These are phyloP conservation scores for Quadroppia sp. DNA, from an alignment of 2,888 invertebrate species.

Conservation along the genomic window DNA sequence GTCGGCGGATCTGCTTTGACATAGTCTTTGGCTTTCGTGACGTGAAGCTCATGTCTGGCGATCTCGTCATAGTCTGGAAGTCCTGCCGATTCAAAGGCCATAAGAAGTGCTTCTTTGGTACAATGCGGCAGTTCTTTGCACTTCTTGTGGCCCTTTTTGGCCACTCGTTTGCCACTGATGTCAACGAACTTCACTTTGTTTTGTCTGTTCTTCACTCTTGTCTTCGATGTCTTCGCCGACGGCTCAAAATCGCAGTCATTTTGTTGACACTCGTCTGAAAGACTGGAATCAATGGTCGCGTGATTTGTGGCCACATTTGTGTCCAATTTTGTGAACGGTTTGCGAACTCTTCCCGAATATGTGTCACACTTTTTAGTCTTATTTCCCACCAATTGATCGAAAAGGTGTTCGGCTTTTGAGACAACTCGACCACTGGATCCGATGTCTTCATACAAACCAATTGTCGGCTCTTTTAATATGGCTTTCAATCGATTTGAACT, in stretches of 20 bases:
- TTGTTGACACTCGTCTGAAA: background rate
- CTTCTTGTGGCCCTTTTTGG: background rate
- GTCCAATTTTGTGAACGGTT: background rate
- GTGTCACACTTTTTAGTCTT: background rate
- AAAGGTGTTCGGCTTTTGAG: background rate
- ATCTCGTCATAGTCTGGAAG: conserved; percentile 41
- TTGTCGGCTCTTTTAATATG: background rate
- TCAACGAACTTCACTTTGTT: background rate
- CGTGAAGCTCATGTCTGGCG: conserved; percentile 1
- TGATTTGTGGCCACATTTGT: background rate
- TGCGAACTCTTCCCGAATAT: background rate
- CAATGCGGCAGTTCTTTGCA: background rate
- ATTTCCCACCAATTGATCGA: background rate
- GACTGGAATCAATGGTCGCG: background rate
- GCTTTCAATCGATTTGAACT: background rate
- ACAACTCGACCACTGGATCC: background rate
- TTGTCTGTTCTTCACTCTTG: background rate
- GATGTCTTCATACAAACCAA: background rate
- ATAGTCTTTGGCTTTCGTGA: background rate
- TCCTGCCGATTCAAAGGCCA: conserved; percentile 36
- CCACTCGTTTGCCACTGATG: background rate
- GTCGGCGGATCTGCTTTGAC: background rate
- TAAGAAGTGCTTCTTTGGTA: conserved; percentile 37
- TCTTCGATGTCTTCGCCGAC: background rate
- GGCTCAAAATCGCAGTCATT: conserved; percentile 4